These are phyloP conservation scores for Oreochromis niloticus DNA, from an alignment of 2,113 vertebrate species.

Conservation along the genomic window DNA sequence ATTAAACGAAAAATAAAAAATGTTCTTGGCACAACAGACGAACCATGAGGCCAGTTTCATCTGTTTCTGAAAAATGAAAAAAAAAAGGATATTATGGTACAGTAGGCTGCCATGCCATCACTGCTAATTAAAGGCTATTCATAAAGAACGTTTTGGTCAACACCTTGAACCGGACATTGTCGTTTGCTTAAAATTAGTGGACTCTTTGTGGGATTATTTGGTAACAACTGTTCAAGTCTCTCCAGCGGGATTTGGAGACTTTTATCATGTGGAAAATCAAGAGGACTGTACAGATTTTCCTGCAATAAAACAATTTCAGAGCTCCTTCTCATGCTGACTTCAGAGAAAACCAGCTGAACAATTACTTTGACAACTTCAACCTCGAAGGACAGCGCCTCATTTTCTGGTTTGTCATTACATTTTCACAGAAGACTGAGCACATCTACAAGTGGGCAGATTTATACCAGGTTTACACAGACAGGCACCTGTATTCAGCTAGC, in stretches of 20 bases:
- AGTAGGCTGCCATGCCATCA: rapidly evolving
- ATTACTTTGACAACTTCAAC: background rate
- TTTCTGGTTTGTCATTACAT: background rate
- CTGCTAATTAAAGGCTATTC: background rate
- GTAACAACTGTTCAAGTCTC: background rate
- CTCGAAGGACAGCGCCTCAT: background rate
- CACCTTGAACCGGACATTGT: background rate
- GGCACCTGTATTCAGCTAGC: background rate
- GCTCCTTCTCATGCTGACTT: background rate
- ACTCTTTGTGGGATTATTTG: background rate
- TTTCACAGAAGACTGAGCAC: background rate
- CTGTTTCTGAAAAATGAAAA: background rate
- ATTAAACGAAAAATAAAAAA: rapidly evolving
- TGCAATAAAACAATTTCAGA: background rate
- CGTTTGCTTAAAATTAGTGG: background rate
- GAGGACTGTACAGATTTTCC: background rate
- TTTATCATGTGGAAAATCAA: background rate
- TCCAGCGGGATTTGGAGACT: background rate
- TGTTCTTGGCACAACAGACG: background rate
- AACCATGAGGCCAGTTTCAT: background rate
- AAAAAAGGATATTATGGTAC: background rate
- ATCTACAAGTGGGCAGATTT: background rate
- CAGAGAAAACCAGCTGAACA: background rate
- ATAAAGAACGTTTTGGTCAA: rapidly evolving
- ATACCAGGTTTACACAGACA: background rate